Evolutionary conservation across 2,797 vertebrate genomes (phyloP).

Genomic region (Liparis tanakae): DNA sequence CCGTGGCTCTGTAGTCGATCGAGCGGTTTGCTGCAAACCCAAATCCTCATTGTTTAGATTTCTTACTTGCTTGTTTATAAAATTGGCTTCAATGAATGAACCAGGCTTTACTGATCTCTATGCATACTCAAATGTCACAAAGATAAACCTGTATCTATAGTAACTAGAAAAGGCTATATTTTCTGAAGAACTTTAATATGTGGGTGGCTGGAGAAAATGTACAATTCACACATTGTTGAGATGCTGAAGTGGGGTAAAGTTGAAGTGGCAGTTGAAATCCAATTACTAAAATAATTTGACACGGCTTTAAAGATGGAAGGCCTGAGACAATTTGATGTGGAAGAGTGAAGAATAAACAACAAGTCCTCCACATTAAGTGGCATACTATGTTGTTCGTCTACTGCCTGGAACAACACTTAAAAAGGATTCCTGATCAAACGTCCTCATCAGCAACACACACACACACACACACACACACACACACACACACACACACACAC

Average conservation of each 20-base stretch:
- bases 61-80: slow-evolving; percentile 22
- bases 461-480: not conserved
- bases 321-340: not conserved
- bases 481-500: slow-evolving; percentile 9
- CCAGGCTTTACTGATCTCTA: not conserved
- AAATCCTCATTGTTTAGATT: slow-evolving; percentile 28
- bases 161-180: not conserved
- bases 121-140: not conserved
- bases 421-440: not conserved
- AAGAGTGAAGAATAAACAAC: not conserved
- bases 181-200: not conserved
- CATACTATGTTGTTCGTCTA: not conserved
- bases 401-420: not conserved
- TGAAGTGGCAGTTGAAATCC: not conserved
- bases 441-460: not conserved
- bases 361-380: not conserved
- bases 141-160: not conserved
- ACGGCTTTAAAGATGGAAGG: not conserved
- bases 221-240: not conserved
- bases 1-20: slow-evolving; percentile 21
- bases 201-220: not conserved
- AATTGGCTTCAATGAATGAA: not conserved
- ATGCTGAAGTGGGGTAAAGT: not conserved
- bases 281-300: not conserved
- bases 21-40: slow-evolving; percentile 32